Conservation (phyloP, 2,797 vertebrate species). For the Phataginus tricuspis region DNA sequence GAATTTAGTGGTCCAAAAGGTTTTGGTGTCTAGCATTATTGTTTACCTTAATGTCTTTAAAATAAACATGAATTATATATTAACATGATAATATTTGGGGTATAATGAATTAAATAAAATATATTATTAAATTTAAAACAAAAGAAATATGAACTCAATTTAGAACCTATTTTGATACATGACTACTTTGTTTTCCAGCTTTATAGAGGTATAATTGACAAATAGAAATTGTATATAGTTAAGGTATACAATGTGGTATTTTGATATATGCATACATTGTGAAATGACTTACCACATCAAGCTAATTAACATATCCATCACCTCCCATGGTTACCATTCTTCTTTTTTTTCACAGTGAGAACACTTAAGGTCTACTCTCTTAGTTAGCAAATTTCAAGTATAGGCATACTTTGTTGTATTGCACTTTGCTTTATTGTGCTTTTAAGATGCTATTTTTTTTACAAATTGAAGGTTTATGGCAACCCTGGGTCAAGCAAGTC, state of each 20-base stretch:
- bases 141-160: not conserved
- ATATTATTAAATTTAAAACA: not conserved
- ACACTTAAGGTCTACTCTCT: not conserved
- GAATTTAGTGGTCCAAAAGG: not conserved
- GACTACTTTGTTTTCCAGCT: not conserved
- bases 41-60: not conserved
- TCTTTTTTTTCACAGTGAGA: not conserved
- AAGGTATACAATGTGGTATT: not conserved
- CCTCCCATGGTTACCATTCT: not conserved
- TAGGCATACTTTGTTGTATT: too few relatives aligned
- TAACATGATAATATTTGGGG: not conserved
- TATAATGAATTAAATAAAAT: not conserved
- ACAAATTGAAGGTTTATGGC: too few relatives aligned
- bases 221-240: not conserved
- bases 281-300: not conserved
- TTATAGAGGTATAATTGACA: not conserved
- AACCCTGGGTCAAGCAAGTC: too few relatives aligned
- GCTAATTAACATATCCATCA: not conserved
- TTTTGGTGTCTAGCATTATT: not conserved
- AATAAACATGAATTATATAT: not conserved
- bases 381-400: not conserved
- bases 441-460: too few relatives aligned
- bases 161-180: not conserved
- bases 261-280: not conserved
- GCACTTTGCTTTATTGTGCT: too few relatives aligned